These are phyloP conservation scores for Diglossa cyanea DNA, from an alignment of 2,797 vertebrate species.

Conservation along the genomic window DNA sequence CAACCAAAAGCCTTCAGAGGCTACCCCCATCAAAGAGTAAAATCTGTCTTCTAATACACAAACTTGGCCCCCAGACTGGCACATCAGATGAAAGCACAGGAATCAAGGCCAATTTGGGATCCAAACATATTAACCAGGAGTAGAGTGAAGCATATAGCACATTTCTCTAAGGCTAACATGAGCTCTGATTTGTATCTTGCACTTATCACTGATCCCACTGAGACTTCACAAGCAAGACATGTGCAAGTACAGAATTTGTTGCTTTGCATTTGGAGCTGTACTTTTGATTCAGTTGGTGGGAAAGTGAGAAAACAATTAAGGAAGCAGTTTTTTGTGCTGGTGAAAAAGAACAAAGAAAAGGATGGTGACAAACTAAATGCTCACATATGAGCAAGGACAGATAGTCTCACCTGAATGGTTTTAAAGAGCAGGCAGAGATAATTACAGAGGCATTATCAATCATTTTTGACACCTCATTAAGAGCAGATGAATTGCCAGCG, in stretches of 20 bases:
- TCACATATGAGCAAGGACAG: not conserved
- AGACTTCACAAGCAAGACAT: not conserved
- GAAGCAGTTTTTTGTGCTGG: not conserved
- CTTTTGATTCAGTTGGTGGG: not conserved
- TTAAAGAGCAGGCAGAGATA: constrained; percentile 32
- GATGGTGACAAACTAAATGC: not conserved
- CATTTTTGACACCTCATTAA: constrained; percentile 58
- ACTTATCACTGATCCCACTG: not conserved
- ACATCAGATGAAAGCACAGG: not conserved
- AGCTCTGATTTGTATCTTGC: not conserved
- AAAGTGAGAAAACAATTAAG: not conserved
- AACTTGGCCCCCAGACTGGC: not conserved
- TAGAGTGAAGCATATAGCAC: not conserved
- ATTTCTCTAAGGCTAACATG: not conserved
- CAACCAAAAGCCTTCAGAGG: not conserved
- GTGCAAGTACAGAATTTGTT: not conserved
- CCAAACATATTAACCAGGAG: not conserved
- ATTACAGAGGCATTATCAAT: constrained; percentile 28
- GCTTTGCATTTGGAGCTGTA: not conserved
- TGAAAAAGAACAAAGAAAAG: not conserved
- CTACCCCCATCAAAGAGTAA: not conserved
- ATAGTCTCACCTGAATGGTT: constrained; percentile 21
- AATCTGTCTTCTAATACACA: not conserved
- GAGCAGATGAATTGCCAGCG: constrained; percentile 23
- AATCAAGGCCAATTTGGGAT: not conserved